Conservation (phyloP, 2,888 invertebrate genomes). For the Gastracanthus pulcherrimus region DNA sequence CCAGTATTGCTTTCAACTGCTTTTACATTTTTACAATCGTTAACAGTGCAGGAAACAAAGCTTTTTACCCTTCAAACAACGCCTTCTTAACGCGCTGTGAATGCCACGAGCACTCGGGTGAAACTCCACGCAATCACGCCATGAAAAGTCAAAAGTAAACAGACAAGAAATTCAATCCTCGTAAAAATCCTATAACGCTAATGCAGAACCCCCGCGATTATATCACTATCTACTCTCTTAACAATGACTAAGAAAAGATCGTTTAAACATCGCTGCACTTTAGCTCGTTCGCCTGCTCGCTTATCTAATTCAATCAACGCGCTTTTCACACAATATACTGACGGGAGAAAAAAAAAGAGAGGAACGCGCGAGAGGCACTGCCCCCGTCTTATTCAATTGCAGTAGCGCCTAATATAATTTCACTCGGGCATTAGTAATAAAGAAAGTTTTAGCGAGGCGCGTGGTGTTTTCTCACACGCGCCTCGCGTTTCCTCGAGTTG, state of each 20-base stretch:
- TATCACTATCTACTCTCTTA: neutral
- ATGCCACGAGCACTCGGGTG: neutral
- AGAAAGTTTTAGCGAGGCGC: constrained; percentile 28
- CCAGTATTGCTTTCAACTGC: too few relatives aligned
- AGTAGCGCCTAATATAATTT: constrained; percentile 28
- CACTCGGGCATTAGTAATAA: constrained; percentile 4
- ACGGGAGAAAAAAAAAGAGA: neutral
- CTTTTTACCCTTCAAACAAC: too few relatives aligned
- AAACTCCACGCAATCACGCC: too few relatives aligned
- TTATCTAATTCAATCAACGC: constrained; percentile 8
- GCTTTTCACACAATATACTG: constrained; percentile 20
- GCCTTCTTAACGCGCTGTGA: too few relatives aligned
- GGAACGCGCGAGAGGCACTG: neutral
- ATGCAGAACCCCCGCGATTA: neutral
- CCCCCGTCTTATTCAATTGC: neutral
- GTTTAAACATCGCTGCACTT: neutral
- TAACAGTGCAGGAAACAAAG: too few relatives aligned
- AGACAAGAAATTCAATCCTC: neutral
- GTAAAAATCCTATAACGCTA: neutral
- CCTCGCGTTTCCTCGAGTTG: constrained; percentile 31
- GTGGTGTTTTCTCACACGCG: constrained; percentile 50
- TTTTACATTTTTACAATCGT: too few relatives aligned
- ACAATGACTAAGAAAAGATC: constrained; percentile 11
- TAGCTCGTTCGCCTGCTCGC: too few relatives aligned
- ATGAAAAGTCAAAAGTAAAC: neutral